phyloP scores from a whole-genome alignment of 1,140 invertebrate genomes.

The Anastrepha ludens region DNA sequence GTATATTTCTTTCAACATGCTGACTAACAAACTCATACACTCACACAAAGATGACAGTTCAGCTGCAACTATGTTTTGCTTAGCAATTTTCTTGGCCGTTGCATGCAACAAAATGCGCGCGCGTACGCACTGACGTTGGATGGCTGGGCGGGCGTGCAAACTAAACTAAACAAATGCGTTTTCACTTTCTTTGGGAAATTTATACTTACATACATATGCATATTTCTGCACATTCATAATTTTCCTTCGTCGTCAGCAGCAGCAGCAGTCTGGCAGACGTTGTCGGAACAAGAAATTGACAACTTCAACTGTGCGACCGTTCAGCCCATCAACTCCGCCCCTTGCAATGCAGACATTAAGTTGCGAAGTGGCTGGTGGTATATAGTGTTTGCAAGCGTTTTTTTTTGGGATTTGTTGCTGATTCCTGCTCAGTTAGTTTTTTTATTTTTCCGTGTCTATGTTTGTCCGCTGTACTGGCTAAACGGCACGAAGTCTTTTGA shows the following conservation, averaged over 20 bases:
- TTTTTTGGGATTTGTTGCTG: neutral
- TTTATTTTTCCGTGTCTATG: neutral
- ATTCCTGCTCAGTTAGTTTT: neutral
- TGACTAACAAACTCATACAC: neutral
- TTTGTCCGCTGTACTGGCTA: neutral
- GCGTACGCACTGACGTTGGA: neutral
- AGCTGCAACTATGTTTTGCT: neutral
- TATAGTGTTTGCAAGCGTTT: neutral
- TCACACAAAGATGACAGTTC: neutral
- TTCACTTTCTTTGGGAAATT: slow-evolving; percentile 34
- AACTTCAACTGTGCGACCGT: neutral
- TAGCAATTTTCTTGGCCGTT: neutral
- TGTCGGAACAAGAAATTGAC: neutral
- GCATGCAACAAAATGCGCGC: slow-evolving; percentile 18
- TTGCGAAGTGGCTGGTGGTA: neutral
- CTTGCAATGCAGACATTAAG: neutral
- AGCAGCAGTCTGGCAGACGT: too few species aligned
- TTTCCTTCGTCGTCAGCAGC: too few species aligned
- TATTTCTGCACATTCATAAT: neutral
- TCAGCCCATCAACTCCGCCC: neutral
- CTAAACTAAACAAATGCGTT: slow-evolving; percentile 10
- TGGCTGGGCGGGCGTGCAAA: slow-evolving; percentile 8
- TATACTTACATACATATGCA: neutral
- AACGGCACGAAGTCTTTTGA: too few species aligned
- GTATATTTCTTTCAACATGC: neutral